These are phyloP conservation scores for Callopanchax toddi DNA, from an alignment of 2,113 vertebrate species.

Conservation along the genomic window DNA sequence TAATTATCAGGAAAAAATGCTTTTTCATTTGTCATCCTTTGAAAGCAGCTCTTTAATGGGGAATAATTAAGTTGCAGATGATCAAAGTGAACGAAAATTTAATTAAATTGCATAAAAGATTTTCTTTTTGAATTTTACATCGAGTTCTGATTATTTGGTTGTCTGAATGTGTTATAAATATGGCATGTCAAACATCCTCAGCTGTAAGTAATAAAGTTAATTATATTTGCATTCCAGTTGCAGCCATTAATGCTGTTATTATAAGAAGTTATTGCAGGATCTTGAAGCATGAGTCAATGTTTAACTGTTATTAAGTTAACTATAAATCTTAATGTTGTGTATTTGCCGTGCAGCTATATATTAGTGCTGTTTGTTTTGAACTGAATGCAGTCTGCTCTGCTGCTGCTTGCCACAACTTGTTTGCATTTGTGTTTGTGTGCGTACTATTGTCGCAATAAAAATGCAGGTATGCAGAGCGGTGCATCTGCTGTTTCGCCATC, in stretches of 20 bases:
- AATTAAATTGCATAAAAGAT: background rate
- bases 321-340: background rate
- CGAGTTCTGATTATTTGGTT: background rate
- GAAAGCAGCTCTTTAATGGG: too few species aligned
- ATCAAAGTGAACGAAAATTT: too few species aligned
- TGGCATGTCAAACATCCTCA: background rate
- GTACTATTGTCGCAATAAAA: slow-evolving; percentile 27
- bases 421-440: slow-evolving; percentile 25
- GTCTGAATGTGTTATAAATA: background rate
- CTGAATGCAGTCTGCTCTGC: slow-evolving; percentile 16
- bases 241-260: too few species aligned
- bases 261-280: too few species aligned
- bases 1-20: too few species aligned
- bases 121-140: slow-evolving; percentile 10
- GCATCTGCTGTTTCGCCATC: slow-evolving; percentile 14
- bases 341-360: slow-evolving; percentile 11
- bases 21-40: too few species aligned
- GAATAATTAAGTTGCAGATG: too few species aligned
- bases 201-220: slow-evolving; percentile 17
- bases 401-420: slow-evolving; percentile 56
- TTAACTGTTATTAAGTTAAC: background rate
- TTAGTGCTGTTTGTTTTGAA: slow-evolving; percentile 24
- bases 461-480: slow-evolving; percentile 48
- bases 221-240: slow-evolving; percentile 5
- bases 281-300: background rate